A percentile compares a stretch with the other conserved stretches of the same genome.
These are phyloP conservation scores for Siniperca obscura DNA, from an alignment of 2,797 vertebrate species.

Conservation along the genomic window DNA sequence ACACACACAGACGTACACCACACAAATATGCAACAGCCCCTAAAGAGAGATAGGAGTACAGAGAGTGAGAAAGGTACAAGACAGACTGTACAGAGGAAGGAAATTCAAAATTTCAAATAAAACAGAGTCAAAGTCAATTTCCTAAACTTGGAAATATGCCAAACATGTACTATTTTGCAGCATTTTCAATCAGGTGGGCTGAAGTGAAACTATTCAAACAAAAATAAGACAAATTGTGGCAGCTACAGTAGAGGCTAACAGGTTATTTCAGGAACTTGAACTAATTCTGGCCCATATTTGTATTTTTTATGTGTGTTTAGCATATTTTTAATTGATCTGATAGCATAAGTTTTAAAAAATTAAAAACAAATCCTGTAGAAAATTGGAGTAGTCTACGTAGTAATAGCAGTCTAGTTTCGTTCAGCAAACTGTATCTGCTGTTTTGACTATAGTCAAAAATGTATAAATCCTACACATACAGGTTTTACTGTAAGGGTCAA, in stretches of 20 bases:
- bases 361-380: neutral
- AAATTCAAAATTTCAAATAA: neutral
- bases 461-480: neutral
- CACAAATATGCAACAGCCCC: neutral
- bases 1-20: slow-evolving; percentile 2
- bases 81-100: neutral
- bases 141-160: neutral
- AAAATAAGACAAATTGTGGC: neutral
- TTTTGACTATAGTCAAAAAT: neutral
- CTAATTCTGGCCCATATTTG: neutral
- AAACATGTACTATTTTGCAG: too few species aligned
- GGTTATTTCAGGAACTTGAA: neutral
- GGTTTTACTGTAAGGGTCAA: too few species aligned
- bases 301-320: too few species aligned
- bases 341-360: neutral
- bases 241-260: neutral
- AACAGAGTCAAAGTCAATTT: slow-evolving; percentile 5
- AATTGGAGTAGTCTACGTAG: too few species aligned
- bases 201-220: neutral
- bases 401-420: neutral
- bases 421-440: neutral
- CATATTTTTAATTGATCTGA: neutral
- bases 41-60: slow-evolving; percentile 17
- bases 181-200: neutral
- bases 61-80: slow-evolving; percentile 18